Base-by-base conservation (phyloP, 2,113 vertebrate species). In the Tursiops truncatus region DNA sequence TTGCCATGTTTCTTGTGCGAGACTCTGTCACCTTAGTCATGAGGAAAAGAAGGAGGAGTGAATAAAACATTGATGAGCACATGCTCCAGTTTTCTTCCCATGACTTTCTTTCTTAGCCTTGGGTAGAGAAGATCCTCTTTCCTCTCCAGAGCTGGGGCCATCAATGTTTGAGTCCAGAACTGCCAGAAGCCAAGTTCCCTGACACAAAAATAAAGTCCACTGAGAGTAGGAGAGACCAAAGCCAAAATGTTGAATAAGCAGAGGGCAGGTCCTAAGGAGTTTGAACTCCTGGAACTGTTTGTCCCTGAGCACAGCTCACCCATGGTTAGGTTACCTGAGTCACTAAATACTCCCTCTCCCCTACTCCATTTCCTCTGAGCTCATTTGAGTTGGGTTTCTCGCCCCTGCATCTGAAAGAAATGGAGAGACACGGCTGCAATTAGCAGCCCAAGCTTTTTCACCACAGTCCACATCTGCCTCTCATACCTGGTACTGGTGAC, bases 181-280 rank as follows among this genome's bases (percentile, higher is more conserved):
- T 91, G 6, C 58, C 81, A 95, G 76, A 95, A 25, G 21, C 47
- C 58, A 21, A 91, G 56, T 91, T 93, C 23, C 38, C 33, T 89
- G 44, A 47, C 31, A 11, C 18, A 93, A 63, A 96, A 97, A 68
- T 82, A 28, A 95, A 93, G 36, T 93, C 31, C 58, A 83, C 81
- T 10, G 8, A 67, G 5, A 60, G 33, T n/a, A 84, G 8, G 47
- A 91, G 26, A 91, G 17, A 63, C 33, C 36, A 91, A 96, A 86
- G 60, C 31, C 50, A 95, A 93, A 68, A 83, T 79, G 20, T 20
- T 67, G 80, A 82, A 71, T 33, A 73, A 91, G 56, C 74, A 76
- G 14, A 76, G 47, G 70, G 23, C 50, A 89, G 28, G n/a, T 56
- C 38, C 8, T 74, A 89, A 62, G 92, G 44, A 73, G 33, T 90